Conservation (phyloP, 2,888 invertebrate species). For the Lochmaea crataegi region DNA sequence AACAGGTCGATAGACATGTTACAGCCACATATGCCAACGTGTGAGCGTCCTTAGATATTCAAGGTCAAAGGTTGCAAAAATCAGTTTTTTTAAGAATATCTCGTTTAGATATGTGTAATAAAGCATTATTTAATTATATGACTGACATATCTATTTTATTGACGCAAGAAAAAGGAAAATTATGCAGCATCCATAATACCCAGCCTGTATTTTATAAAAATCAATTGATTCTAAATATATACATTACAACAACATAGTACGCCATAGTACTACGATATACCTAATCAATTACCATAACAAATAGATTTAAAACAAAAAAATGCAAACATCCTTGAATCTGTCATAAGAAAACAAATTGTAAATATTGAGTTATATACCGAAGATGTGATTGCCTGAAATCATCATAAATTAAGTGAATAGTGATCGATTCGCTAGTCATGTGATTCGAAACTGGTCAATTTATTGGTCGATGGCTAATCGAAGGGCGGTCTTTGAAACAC, state of each 20-base stretch:
- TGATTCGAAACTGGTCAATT: slow-evolving; percentile 41
- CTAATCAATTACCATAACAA: slow-evolving; percentile 33
- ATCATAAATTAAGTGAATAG: slow-evolving; percentile 51
- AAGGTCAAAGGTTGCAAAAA: no score
- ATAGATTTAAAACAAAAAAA: slow-evolving; percentile 23
- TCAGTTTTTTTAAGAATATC: no score
- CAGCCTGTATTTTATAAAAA: background rate
- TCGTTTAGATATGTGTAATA: no score
- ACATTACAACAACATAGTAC: slow-evolving; percentile 13
- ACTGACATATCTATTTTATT: background rate
- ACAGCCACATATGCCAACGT: no score
- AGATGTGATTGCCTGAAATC: slow-evolving; percentile 51
- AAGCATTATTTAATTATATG: background rate
- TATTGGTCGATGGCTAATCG: slow-evolving; percentile 8
- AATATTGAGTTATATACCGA: slow-evolving; percentile 42
- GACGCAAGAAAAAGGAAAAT: background rate
- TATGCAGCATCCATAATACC: background rate
- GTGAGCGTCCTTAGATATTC: no score
- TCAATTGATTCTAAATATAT: slow-evolving; percentile 22
- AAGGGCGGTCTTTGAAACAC: slow-evolving; percentile 17
- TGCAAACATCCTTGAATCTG: slow-evolving; percentile 27
- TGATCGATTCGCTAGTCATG: slow-evolving; percentile 49
- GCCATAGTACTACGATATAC: slow-evolving; percentile 18
- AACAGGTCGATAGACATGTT: no score
- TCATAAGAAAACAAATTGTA: slow-evolving; percentile 36